Evolutionary conservation across 2,797 vertebrate species (phyloP).

Genomic region (Aplochiton taeniatus): DNA sequence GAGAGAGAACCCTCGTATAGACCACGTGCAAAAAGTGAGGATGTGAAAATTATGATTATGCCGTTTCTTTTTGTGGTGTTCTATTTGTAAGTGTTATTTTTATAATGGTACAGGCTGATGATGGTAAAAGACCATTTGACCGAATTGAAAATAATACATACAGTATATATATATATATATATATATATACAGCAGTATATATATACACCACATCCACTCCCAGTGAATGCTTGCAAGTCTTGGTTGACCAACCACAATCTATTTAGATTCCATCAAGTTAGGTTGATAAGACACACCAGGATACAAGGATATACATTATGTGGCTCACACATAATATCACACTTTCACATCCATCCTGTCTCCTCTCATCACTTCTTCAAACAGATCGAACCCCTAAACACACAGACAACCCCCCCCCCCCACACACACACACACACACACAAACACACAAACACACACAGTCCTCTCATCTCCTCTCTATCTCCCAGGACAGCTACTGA

Average conservation of each 20-base stretch:
- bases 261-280: conserved; percentile 1
- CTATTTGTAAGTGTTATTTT: too few species aligned
- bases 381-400: conserved; percentile 19
- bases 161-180: too few species aligned
- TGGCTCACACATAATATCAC: conserved; percentile 13
- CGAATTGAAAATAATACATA: too few species aligned
- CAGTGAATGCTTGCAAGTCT: not conserved
- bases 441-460: not conserved
- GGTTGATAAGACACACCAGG: conserved; percentile 7
- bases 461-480: conserved; percentile 12
- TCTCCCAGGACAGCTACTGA: conserved; percentile 58
- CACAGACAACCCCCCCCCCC: conserved; percentile 11
- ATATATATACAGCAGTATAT: too few species aligned
- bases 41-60: not conserved
- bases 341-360: conserved; percentile 44
- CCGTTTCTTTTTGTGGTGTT: too few species aligned
- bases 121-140: too few species aligned
- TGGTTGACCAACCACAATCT: not conserved
- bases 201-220: not conserved
- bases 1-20: conserved; percentile 12
- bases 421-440: conserved; percentile 2
- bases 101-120: too few species aligned
- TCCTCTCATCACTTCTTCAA: conserved; percentile 51
- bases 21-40: conserved; percentile 8
- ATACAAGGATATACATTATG: conserved; percentile 25